Evolutionary conservation across 2,113 vertebrate genomes (phyloP), one percentile per base, ranked within the genome.

Genomic region (Cochlearius cochlearius): DNA sequence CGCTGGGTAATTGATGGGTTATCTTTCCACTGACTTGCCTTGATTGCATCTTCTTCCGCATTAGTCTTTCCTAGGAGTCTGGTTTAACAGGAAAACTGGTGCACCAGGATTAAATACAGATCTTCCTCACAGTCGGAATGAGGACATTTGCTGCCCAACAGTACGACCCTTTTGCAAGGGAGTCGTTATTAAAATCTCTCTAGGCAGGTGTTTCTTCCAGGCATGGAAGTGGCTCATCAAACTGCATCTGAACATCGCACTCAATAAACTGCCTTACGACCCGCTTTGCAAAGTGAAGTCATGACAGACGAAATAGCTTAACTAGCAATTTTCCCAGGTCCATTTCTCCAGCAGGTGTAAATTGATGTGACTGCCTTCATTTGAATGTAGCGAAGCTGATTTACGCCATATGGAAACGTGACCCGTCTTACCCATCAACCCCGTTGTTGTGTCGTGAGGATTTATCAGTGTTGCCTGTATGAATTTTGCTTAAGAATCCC

Each of bases 1-100:
- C 91, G 68, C 95, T 96, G 96, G 96, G 87, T 97, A 97, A 97
- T 96, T 97, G 96, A 95, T 91, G 96, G 95, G 94, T 97, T 97
- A 96, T 96, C 97, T 96, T 95, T 90, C 94, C 93, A 95, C 83
- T 3, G 2, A 76, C 86, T 94, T 91, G 88, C 77, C 91, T 91
- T 91, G 95, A 97, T 97, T 92, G 81, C 94, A 71, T 96, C 95
- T 95, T 75, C 94, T 96, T 97, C 96, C 87, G 55, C 78, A 76
- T 94, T 34, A 77, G 78, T 91, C 96, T 83, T 96, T 74, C 89
- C 96, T 94, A 77, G 95, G 91, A 95, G 91, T 94, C 97, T 86
- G 93, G 97, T 97, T 86, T 94, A 76, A 73, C 97, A 97, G 95
- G 97, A 97, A 96, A 92, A 89, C 95, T 87, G 45, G 50, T 66